Base-by-base conservation (phyloP, 2,113 vertebrate genomes). In the Regulus satrapa region DNA sequence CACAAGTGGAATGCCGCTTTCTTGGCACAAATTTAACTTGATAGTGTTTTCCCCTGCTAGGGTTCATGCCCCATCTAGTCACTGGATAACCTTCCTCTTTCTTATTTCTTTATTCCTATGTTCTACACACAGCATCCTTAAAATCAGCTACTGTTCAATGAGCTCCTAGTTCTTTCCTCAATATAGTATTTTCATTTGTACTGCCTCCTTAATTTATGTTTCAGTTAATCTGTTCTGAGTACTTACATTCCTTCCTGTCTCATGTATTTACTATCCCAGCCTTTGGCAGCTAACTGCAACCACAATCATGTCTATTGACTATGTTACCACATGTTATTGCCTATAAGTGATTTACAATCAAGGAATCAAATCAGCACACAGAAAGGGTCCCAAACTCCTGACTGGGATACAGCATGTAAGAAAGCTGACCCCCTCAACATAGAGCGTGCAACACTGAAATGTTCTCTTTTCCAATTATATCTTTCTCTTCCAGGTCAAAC, bases 31-130 rank as follows among this genome's bases (percentile, higher is more conserved):
- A 85, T 75, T 71, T 41, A 34, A 55, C 26, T 28, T 56, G 9
- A 21, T 31, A 26, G 5, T 26, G 1, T 7, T 41, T 66, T 36
- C 5, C 2, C 11, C 10, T 1, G 0, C 13, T 49, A 7, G 40
- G 14, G 4, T 40, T 64, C 25, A 48, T 52, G 43, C 1, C 6
- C 32, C 20, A 51, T 61, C 24, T 55, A 16, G 56, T 75, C 31
- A n/a, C 29, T 16, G 29, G 28, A 25, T 29, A 75, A 91, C 8
- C 34, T 36, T 51, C 5, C 10, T 20, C 18, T 49, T 79, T 72
- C 23, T 68, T 49, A 23, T 46, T 34, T 49, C 40, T 86, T 73
- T 59, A 21, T 87, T 78, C 66, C 36, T 61, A 20, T 54, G 14
- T 26, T 87, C 45, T 69, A 31, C 25, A 43, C 9, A 77, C 73